Evolutionary conservation across 2,888 invertebrate genomes (phyloP), one percentile per base, ranked within the genome.

Genomic region (Leuctra nigra): DNA sequence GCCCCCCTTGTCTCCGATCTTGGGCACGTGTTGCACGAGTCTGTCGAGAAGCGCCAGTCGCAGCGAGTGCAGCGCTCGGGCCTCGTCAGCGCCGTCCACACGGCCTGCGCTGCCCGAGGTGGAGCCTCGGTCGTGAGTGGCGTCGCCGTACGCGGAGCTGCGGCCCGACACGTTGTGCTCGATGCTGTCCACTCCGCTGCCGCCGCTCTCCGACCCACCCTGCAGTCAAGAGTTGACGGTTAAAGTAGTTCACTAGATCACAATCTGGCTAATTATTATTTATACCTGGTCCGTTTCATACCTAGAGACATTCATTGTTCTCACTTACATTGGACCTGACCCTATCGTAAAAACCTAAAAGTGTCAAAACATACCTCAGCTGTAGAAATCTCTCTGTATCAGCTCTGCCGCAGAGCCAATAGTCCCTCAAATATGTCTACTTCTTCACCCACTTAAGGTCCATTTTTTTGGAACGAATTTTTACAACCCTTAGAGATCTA

Each of bases 171-270:
- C 91, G 67, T 81, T 83, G 63, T 82, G 82, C 66, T 82, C 82
- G n/a, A 93, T 91, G 68, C 92, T 93, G 68, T 94, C 94, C 23
- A 90, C 91, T 24, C 88, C 92, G 67, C 92, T 92, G 57, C 91
- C 93, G 29, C 92, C 93, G 72, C 91, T 92, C 69, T 94, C 94
- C 11, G 89, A 90, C 55, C 89, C 91, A 11, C 79, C 59, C 80
- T 79, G 62, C 80, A 80, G 55, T 82, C 85, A 62, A 63, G 57
- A 57, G 24, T 41, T 48, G n/a, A 39, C 57, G 18, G 54, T 60
- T 9, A 20, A 20, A 13, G 14, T 44, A 35, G 13, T 4, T 35
- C 4, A 20, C 14, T 14, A 54, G n/a, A 22, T 13, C 36, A 39
- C 25, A n/a, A n/a, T n/a, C n/a, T n/a, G n/a, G n/a, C n/a, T n/a